phyloP scores from a whole-genome alignment of 2,888 invertebrate species.

The Lepidocyrtinus sp. region DNA sequence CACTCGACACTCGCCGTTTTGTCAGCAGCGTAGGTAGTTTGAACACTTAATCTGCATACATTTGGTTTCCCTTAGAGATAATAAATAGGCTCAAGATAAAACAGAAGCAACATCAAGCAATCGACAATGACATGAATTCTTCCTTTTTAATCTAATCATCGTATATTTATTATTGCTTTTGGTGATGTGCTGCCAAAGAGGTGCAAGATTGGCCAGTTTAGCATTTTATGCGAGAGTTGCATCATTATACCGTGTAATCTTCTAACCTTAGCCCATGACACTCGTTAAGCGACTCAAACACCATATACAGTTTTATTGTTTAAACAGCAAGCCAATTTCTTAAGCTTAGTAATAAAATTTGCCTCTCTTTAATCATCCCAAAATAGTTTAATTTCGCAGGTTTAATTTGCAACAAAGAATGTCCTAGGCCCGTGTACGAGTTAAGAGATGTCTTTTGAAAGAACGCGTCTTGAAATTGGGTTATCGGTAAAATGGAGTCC shows the following conservation, averaged over 20 bases:
- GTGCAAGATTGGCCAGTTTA: neutral
- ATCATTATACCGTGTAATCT: constrained; percentile 2
- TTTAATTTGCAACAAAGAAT: too few relatives aligned
- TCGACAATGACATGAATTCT: constrained; percentile 59
- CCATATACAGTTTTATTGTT: neutral
- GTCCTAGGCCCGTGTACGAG: too few relatives aligned
- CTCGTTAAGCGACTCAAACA: neutral
- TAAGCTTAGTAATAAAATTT: neutral
- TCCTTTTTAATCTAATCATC: constrained; percentile 33
- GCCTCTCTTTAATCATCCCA: constrained; percentile 4
- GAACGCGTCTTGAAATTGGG: constrained; percentile 27
- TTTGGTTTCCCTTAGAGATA: too few relatives aligned
- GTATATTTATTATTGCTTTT: neutral
- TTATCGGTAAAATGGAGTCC: constrained; percentile 12
- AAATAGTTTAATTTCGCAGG: neutral
- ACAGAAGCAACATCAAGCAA: constrained; percentile 18
- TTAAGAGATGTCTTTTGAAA: too few relatives aligned
- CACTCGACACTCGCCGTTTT: too few relatives aligned
- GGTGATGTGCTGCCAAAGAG: constrained; percentile 1
- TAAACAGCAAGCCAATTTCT: neutral
- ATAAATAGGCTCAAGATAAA: constrained; percentile 46
- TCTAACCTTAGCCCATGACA: constrained; percentile 47
- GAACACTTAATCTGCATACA: too few relatives aligned
- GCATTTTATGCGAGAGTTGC: neutral
- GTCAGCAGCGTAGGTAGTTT: too few relatives aligned